Percentiles rank a stretch among this genome's conserved stretches.
Evolutionary conservation across 2,797 vertebrate species (phyloP).

Genomic region (Sebastes hopkinsi): DNA sequence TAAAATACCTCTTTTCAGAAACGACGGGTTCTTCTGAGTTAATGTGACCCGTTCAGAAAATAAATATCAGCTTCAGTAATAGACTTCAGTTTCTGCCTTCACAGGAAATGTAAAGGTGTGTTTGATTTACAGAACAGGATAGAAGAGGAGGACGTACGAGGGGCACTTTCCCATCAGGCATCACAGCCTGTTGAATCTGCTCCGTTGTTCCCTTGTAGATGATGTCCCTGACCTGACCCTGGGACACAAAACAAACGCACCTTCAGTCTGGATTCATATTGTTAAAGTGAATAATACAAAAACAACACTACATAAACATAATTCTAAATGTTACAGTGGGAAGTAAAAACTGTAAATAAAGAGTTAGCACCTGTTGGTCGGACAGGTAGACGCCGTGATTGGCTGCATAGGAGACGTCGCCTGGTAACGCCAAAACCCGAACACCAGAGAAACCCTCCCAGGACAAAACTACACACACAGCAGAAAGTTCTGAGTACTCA

Average conservation of each 20-base stretch:
- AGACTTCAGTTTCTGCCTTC: neutral
- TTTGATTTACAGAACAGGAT: neutral
- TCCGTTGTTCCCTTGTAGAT: slow-evolving; percentile 86
- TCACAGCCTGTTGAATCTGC: slow-evolving; percentile 80
- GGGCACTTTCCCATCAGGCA: slow-evolving; percentile 86
- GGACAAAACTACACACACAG: slow-evolving; percentile 47
- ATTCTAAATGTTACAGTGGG: no score
- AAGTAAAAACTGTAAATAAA: neutral
- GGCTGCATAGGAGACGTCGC: slow-evolving; percentile 84
- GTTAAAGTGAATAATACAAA: neutral
- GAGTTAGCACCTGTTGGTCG: slow-evolving; percentile 80
- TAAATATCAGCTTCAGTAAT: neutral
- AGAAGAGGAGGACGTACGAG: slow-evolving; percentile 78
- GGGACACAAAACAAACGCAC: slow-evolving; percentile 24
- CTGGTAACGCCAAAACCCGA: slow-evolving; percentile 87
- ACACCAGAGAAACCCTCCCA: slow-evolving; percentile 90
- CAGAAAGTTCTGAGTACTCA: neutral
- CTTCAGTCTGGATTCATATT: neutral
- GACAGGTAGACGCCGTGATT: slow-evolving; percentile 90
- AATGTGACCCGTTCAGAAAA: neutral
- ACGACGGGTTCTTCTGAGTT: neutral
- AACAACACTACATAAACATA: neutral
- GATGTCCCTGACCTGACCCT: slow-evolving; percentile 89
- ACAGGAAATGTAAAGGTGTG: neutral
- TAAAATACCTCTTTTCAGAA: neutral